Evolutionary conservation across 2,797 vertebrate species (phyloP), one percentile per base, ranked within the genome.

Genomic region (Molothrus ater): DNA sequence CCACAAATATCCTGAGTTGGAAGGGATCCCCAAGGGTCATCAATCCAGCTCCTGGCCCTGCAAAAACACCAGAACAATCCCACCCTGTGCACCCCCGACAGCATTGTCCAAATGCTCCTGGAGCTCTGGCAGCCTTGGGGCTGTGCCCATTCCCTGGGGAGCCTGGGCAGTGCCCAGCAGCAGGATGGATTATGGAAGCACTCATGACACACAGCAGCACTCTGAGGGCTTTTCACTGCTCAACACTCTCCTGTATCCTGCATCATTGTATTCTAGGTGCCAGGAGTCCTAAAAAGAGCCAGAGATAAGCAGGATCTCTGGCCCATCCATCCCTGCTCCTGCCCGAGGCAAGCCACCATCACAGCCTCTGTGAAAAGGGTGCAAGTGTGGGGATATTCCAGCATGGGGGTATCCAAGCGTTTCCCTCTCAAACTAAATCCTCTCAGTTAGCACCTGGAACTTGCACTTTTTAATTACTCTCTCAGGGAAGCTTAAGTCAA

Each of bases 381-480:
- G 19, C 17, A 31, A 88, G 43, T 4, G 0, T 7, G 2, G 32
- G 53, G 75, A 60, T 34, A 66, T 36, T 65, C 82, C 38, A 91
- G 71, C 43, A 65, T 9, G 20, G 73, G 64, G 64, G 73, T 25
- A 78, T 31, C 45, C 75, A 66, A 92, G 76, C 25, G 0, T 80
- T 73, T 48, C 68, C n/a, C 48, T 63, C 43, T 75, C 86, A 68
- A 11, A 73, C 64, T 50, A 73, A 86, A 93, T 57, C 79, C 80
- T 65, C 34, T 51, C 7, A 1, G 61, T 71, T 85, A 84, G 45
- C 17, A 63, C 88, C 71, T 61, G 60, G 68, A 94, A 88, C 75
- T 86, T 40, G 68, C 34, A 83, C 80, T 94, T 90, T 83, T 81
- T 88, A 93, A 88, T 97, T 96, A 92, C 88, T 91, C 94, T 96